Percentiles rank a stretch among this genome's conserved stretches.
Conservation (phyloP, 35 echinoderm and acorn worm species). For the Diadema setosum region DNA sequence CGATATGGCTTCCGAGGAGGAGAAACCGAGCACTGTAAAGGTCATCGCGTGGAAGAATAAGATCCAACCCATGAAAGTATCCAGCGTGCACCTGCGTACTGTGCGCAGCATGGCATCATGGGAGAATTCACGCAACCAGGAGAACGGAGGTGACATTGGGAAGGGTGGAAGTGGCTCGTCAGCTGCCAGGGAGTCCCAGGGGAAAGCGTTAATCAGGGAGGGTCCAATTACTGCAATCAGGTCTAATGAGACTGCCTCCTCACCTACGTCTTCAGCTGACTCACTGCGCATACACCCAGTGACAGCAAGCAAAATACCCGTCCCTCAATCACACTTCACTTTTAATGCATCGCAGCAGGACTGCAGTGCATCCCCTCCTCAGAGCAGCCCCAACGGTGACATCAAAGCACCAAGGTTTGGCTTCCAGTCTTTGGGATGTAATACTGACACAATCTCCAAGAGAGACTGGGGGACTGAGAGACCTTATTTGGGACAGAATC, state of each 20-base stretch:
- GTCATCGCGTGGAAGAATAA: neutral
- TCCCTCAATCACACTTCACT: neutral
- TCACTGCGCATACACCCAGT: neutral
- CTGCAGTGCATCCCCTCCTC: neutral
- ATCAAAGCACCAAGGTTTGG: neutral
- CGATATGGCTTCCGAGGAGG: neutral
- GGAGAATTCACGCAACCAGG: neutral
- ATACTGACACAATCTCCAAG: neutral
- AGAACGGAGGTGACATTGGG: neutral
- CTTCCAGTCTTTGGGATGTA: too few relatives aligned
- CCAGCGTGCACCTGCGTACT: neutral
- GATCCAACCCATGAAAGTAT: neutral
- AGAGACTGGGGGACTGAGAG: neutral
- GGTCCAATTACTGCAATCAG: neutral
- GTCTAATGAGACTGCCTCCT: neutral
- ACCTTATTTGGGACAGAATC: neutral
- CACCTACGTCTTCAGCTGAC: neutral
- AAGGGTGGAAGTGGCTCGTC: neutral
- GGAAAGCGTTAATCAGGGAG: constrained; percentile 18
- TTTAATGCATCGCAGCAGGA: constrained; percentile 4
- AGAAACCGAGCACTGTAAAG: neutral
- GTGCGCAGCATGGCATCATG: neutral
- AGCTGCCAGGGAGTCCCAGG: neutral
- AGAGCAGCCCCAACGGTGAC: neutral
- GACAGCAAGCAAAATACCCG: neutral